Percentiles rank a stretch among this genome's conserved stretches.
These are phyloP conservation scores for Anarhynchus alexandrinus DNA, from an alignment of 2,113 vertebrate species.

Conservation along the genomic window DNA sequence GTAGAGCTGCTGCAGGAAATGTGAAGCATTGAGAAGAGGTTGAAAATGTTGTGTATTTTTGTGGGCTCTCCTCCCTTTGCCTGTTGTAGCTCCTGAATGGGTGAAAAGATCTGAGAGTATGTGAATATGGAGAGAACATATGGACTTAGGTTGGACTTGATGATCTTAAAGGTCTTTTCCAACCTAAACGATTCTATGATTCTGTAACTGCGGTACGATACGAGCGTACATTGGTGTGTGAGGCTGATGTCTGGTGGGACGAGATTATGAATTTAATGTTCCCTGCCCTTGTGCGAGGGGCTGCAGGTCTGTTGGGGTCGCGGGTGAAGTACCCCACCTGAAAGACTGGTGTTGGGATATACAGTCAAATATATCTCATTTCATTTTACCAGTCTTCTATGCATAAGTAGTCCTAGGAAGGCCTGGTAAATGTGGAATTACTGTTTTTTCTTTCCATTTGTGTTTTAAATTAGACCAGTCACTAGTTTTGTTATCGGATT, in stretches of 20 bases:
- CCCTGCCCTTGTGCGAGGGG: background rate
- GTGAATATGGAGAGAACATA: rapidly evolving
- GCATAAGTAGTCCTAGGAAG: background rate
- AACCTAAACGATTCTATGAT: too few relatives aligned
- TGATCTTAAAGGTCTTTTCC: too few relatives aligned
- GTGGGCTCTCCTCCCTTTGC: background rate
- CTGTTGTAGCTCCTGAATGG: background rate
- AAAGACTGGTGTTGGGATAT: background rate
- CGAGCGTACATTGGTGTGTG: rapidly evolving
- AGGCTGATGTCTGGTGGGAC: background rate
- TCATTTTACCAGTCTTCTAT: background rate
- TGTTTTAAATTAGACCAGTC: background rate
- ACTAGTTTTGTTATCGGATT: background rate
- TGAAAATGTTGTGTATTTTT: background rate
- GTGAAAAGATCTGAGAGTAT: background rate
- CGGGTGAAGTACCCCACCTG: background rate
- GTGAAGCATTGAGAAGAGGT: background rate
- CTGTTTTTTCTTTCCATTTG: background rate
- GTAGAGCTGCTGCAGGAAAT: background rate
- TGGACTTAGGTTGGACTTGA: too few relatives aligned
- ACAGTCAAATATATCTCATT: background rate
- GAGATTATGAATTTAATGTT: rapidly evolving
- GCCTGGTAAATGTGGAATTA: background rate
- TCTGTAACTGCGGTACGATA: background rate
- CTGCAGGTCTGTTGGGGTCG: background rate